A percentile compares a stretch with the other conserved stretches of the same genome.
Evolutionary conservation across 2,888 invertebrate species (phyloP).

Genomic region (Hydrotaea cyrtoneurina): DNA sequence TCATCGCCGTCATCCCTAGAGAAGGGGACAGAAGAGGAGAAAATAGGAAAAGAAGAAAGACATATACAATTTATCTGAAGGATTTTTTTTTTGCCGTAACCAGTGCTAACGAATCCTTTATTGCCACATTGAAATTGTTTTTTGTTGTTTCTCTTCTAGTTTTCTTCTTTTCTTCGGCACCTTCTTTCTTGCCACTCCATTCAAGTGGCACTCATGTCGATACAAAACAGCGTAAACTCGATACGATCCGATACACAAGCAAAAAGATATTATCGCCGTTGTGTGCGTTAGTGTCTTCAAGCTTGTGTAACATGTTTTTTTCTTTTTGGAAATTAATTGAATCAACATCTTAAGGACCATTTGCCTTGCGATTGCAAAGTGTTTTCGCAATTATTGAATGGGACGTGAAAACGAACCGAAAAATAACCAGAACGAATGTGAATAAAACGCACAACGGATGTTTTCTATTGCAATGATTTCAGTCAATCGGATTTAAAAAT

Average conservation of each 20-base stretch:
- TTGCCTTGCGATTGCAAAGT: slow-evolving; percentile 42
- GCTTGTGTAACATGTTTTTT: slow-evolving; percentile 22
- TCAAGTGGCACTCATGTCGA: slow-evolving; percentile 10
- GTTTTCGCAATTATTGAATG: slow-evolving; percentile 51
- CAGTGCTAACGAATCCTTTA: not conserved
- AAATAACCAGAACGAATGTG: not conserved
- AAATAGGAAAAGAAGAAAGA: not conserved
- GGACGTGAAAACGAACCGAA: slow-evolving; percentile 46
- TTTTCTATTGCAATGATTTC: not conserved
- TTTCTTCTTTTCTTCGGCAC: not conserved
- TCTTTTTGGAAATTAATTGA: slow-evolving; percentile 59
- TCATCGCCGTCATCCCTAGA: not conserved
- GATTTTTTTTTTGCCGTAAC: not conserved
- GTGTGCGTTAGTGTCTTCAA: not conserved
- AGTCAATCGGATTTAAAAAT: too few species aligned
- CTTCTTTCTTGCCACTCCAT: not conserved
- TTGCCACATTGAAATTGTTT: not conserved
- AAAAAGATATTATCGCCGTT: slow-evolving; percentile 6
- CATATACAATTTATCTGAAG: not conserved
- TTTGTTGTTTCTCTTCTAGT: not conserved
- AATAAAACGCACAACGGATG: not conserved
- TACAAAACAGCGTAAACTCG: not conserved
- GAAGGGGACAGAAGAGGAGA: not conserved
- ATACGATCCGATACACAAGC: not conserved
- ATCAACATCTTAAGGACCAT: slow-evolving; percentile 52